Base-by-base conservation (phyloP, 2,888 invertebrate species). In the Caenorhabditis macrosperma region DNA sequence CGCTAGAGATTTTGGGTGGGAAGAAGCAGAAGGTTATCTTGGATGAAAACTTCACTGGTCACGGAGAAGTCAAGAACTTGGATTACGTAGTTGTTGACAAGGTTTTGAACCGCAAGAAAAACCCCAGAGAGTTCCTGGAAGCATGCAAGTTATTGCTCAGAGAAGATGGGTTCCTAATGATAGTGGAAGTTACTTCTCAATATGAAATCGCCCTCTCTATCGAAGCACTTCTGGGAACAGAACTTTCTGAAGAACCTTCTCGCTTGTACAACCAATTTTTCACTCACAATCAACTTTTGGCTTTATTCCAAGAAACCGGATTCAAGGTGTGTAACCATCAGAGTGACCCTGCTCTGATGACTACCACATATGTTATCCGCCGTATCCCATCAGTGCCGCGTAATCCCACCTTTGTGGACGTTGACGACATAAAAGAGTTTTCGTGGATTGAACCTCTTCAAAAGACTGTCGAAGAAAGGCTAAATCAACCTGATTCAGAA, bases 381-480 rank as follows among this genome's bases (percentile, higher is more conserved):
- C 87, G 85, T 66, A 69, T 76, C 4, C 79, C 88, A 1, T 17
- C 78, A 12, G 55, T 52, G 28, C 72, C 76, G n/a, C 84, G 87
- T 30, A 87, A 90, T 12, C 90, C 90, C 22, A 83, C 80, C 15
- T 85, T 90, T 76, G 78, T 90, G 60, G 86, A 89, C 77, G 86
- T 89, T 17, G 90, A 90, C 63, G 90, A 90, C 72, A 80, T 90
- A 66, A 81, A 85, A 63, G 87, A 88, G 66, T 90, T 90, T 85
- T 81, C 82, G 9, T 90, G 90, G 90, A 87, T 90, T 50, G 90
- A 88, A 64, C 88, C 88, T n/a, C 86, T 90, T 35, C 89, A 90
- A 78, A 85, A 90, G 77, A 78, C 82, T 55, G 82, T 89, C 41
- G 96, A 96, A 91, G 93, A 93, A 0, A 94, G 94, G 0, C 90